A percentile compares a stretch with the other conserved stretches of the same genome.
phyloP scores from a whole-genome alignment of 2,888 invertebrate species.

The Taenaris catops region DNA sequence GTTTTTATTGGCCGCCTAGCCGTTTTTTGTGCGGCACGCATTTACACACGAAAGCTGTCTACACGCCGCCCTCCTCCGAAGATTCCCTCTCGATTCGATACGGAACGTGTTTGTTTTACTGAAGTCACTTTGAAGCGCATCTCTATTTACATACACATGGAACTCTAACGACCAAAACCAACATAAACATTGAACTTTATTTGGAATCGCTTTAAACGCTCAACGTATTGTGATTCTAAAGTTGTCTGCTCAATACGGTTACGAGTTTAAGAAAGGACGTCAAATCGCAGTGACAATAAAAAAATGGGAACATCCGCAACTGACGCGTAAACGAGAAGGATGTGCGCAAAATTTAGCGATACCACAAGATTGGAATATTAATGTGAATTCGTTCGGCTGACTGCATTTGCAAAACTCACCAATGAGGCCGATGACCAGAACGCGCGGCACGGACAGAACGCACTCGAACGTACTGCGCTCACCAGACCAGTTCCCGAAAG shows the following conservation, averaged over 20 bases:
- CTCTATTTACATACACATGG: slow-evolving; percentile 34
- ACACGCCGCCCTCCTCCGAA: slow-evolving; percentile 58
- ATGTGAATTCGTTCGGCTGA: slow-evolving; percentile 68
- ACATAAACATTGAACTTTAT: no score
- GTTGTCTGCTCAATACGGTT: background rate
- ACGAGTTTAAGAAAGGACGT: background rate
- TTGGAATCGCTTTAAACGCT: no score
- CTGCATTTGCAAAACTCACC: slow-evolving; percentile 76
- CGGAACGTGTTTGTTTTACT: slow-evolving; percentile 64
- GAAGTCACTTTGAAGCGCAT: slow-evolving; percentile 38
- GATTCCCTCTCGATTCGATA: slow-evolving; percentile 61
- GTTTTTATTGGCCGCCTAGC: slow-evolving; percentile 75
- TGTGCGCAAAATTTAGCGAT: slow-evolving; percentile 57
- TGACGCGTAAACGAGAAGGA: slow-evolving; percentile 33
- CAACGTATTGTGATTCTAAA: background rate
- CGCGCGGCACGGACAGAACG: slow-evolving; percentile 36
- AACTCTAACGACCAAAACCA: slow-evolving; percentile 29
- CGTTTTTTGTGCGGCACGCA: slow-evolving; percentile 68
- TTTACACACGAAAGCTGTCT: slow-evolving; percentile 70
- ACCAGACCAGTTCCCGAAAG: slow-evolving; percentile 37
- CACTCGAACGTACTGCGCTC: slow-evolving; percentile 36
- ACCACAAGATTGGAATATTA: slow-evolving; percentile 69
- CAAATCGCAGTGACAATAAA: background rate
- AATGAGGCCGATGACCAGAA: slow-evolving; percentile 71
- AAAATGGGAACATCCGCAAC: slow-evolving; percentile 12